Conservation (phyloP, 1,140 invertebrate species). For the Papilio dardanus region DNA sequence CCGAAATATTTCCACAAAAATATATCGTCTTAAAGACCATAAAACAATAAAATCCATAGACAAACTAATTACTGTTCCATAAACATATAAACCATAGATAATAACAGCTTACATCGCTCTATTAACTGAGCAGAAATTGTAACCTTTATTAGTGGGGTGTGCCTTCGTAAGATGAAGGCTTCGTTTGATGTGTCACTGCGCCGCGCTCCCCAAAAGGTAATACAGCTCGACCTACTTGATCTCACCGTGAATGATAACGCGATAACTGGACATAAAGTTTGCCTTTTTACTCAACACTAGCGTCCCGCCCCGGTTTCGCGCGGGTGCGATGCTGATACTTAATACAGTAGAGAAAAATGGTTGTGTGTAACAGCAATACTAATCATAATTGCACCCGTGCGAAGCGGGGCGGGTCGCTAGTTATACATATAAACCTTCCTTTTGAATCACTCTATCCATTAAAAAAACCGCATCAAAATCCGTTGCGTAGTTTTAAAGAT, state of each 20-base stretch:
- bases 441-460: too few relatives aligned
- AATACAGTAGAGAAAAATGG: too few relatives aligned
- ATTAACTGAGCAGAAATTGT: neutral
- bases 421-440: too few relatives aligned
- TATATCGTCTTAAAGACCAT: too few relatives aligned
- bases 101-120: neutral
- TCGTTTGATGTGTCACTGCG: constrained; percentile 22
- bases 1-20: too few relatives aligned
- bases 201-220: constrained; percentile 45
- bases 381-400: too few relatives aligned
- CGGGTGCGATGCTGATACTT: too few relatives aligned
- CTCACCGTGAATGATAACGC: constrained; percentile 41
- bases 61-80: neutral
- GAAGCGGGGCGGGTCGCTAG: too few relatives aligned
- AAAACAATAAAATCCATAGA: neutral
- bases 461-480: too few relatives aligned
- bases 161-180: constrained; percentile 24
- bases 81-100: constrained; percentile 4
- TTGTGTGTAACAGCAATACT: too few relatives aligned
- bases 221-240: constrained; percentile 43
- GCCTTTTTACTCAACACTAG: constrained; percentile 11
- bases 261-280: constrained; percentile 22
- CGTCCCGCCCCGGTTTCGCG: too few relatives aligned
- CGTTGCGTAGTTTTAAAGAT: too few relatives aligned
- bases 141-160: neutral